Conservation (phyloP, 2,888 invertebrate genomes). For the Drosophila fungiperda region DNA sequence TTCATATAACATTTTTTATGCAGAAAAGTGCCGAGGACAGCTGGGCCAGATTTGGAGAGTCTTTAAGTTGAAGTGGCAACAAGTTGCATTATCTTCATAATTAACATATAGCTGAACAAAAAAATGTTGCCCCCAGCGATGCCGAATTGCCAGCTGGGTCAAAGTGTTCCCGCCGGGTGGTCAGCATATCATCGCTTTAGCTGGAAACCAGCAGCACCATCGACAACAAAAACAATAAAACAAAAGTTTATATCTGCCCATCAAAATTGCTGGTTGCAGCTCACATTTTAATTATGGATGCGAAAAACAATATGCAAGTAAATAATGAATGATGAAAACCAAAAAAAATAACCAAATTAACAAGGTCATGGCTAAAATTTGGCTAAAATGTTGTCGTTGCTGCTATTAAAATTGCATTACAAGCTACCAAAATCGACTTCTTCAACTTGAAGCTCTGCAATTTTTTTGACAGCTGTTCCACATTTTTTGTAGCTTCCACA, state of each 20-base stretch:
- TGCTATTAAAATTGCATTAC: slow-evolving; percentile 60
- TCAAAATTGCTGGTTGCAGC: slow-evolving; percentile 71
- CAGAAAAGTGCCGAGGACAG: slow-evolving; percentile 19
- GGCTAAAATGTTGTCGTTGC: slow-evolving; percentile 35
- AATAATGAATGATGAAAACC: slow-evolving; percentile 35
- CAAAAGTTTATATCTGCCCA: slow-evolving; percentile 36
- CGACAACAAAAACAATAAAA: neutral
- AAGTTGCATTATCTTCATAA: slow-evolving; percentile 82
- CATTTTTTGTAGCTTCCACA: slow-evolving; percentile 67
- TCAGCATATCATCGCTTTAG: slow-evolving; percentile 41
- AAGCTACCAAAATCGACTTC: slow-evolving; percentile 30
- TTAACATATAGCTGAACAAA: slow-evolving; percentile 69
- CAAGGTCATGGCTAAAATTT: slow-evolving; percentile 57
- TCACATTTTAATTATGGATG: slow-evolving; percentile 77
- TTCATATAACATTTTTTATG: slow-evolving; percentile 20
- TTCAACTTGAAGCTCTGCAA: slow-evolving; percentile 21
- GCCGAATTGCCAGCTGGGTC: slow-evolving; percentile 30
- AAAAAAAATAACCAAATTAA: slow-evolving; percentile 19
- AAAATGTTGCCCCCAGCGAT: slow-evolving; percentile 42
- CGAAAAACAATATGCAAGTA: slow-evolving; percentile 59
- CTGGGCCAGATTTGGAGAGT: slow-evolving; percentile 3
- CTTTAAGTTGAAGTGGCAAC: slow-evolving; percentile 53
- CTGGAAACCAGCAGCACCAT: slow-evolving; percentile 7
- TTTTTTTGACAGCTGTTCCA: slow-evolving; percentile 65
- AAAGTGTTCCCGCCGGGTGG: slow-evolving; percentile 43